Evolutionary conservation across 2,113 vertebrate species (phyloP).

Genomic region (Chlamydotis undulata): DNA sequence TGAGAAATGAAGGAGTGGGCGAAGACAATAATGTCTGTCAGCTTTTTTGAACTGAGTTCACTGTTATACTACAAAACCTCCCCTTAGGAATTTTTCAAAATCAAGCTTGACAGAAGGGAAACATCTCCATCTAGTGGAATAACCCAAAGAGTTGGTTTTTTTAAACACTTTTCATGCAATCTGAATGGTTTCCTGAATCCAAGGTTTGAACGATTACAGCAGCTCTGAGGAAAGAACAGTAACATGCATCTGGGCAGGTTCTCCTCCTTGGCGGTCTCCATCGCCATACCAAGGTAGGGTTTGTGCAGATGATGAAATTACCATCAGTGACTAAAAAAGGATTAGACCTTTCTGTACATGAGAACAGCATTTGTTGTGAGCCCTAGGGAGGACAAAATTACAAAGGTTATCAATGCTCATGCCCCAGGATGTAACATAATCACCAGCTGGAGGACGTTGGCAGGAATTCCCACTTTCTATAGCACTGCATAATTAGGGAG

Average conservation of each 20-base stretch:
- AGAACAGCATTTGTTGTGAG: not conserved
- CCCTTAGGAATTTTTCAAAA: not conserved
- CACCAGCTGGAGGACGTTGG: not conserved
- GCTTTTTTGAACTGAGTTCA: not conserved
- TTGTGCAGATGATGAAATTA: not conserved
- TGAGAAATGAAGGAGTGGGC: constrained; percentile 6
- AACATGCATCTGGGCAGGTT: not conserved
- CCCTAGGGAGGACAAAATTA: constrained; percentile 6
- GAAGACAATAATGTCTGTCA: not conserved
- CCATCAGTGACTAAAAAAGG: not conserved
- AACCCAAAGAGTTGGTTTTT: not conserved
- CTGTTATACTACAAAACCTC: not conserved
- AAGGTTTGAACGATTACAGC: not conserved
- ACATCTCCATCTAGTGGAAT: constrained; percentile 62
- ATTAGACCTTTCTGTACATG: not conserved
- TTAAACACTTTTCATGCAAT: not conserved
- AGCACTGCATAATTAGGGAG: not conserved
- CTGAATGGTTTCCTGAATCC: not conserved
- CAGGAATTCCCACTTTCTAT: not conserved
- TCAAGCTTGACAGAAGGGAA: not conserved
- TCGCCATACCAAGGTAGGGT: not conserved
- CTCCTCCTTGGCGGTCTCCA: not conserved
- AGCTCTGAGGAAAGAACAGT: not conserved
- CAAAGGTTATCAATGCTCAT: not conserved
- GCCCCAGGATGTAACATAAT: not conserved